Base-by-base conservation (phyloP, 1,140 invertebrate species). In the Brachionus plicatilis region DNA sequence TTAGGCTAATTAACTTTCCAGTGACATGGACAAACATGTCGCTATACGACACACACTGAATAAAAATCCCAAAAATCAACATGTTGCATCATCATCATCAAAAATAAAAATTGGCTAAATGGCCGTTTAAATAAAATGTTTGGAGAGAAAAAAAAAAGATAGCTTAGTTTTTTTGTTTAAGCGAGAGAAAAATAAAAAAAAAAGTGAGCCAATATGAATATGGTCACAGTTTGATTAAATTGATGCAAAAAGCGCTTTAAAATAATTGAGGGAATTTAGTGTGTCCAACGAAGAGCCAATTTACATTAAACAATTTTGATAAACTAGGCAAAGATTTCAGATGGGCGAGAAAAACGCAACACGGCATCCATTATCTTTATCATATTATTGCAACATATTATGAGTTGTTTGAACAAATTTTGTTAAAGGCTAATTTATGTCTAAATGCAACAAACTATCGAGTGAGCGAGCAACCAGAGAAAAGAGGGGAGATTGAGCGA, bases 371-470 rank as follows among this genome's bases (percentile, higher is more conserved):
- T 76, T 76, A 47, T 76, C 41, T 76, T 76, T 76, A 76, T 76
- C 45, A 76, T 76, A 76, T n/a, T 72, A 72, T 72, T 72, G 68
- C 68, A 72, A 72, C 68, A 72, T 72, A 72, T 72, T 72, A 47
- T 76, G 29, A 47, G 24, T 76, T 76, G 17, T 47, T 76, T 47
- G 17, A 47, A 27, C 72, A 47, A 76, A 47, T 47, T 76, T 76
- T 76, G 33, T 76, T 47, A 76, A 76, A 76, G 72, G 72, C 72
- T 76, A 76, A 76, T 76, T 76, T 76, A 76, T 76, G 72, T 76
- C 45, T 76, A 47, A 76, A 47, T 47, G n/a, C 20, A 76, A 76
- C 43, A 47, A 76, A 27, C 41, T 76, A 76, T 37, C 68, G 68
- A 72, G 29, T 72, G 68, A 72, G 53, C 53, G 53, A 56, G 53